phyloP scores from a whole-genome alignment of 2,888 invertebrate species.

The Elmis aenea region DNA sequence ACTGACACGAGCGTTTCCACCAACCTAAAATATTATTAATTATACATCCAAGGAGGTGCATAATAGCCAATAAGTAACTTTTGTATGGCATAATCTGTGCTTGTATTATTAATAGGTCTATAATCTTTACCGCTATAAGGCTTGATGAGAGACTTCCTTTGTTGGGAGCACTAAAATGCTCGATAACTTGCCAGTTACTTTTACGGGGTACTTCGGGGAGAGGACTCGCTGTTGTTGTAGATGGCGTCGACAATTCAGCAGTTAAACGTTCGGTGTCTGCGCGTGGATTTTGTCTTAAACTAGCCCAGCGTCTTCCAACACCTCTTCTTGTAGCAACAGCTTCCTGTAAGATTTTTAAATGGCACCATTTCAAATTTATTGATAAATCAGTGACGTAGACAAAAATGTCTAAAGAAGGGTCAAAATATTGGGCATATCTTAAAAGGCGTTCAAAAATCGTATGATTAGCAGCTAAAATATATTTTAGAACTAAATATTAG shows the following conservation, averaged over 20 bases:
- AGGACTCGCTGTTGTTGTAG: constrained; percentile 47
- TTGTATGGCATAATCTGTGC: too few species aligned
- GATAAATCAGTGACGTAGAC: too few species aligned
- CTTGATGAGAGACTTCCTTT: constrained; percentile 58
- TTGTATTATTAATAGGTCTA: too few species aligned
- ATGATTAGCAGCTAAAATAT: too few species aligned
- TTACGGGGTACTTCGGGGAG: constrained; percentile 64
- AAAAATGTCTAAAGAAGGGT: too few species aligned
- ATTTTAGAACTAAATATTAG: too few species aligned
- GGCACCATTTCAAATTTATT: too few species aligned
- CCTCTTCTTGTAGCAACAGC: constrained; percentile 38
- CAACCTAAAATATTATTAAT: constrained; percentile 34
- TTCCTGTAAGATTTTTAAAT: too few species aligned
- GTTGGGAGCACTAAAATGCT: constrained; percentile 68
- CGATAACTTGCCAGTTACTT: constrained; percentile 89
- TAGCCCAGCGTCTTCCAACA: constrained; percentile 49
- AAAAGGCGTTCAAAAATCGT: too few species aligned
- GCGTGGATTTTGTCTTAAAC: constrained; percentile 48
- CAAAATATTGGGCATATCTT: too few species aligned
- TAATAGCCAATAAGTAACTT: not conserved
- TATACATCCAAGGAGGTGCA: constrained; percentile 1
- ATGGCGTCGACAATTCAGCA: constrained; percentile 40
- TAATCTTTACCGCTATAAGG: constrained; percentile 58
- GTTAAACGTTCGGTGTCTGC: constrained; percentile 35
- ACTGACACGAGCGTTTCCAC: constrained; percentile 37